Percentiles rank a stretch among this genome's conserved stretches.
phyloP scores from a whole-genome alignment of 2,113 vertebrate species.

The Mobula birostris region DNA sequence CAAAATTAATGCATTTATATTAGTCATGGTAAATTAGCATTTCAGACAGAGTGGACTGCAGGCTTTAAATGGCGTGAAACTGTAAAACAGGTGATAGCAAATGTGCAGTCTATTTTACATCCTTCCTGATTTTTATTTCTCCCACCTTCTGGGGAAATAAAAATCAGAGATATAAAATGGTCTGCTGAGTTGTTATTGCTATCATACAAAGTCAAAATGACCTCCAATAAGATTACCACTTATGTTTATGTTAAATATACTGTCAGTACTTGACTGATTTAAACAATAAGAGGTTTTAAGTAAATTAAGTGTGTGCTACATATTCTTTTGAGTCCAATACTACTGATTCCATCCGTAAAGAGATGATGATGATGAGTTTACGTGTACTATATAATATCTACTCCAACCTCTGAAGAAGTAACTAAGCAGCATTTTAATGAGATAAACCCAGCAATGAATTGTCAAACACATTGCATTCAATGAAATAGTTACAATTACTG shows the following conservation, averaged over 20 bases:
- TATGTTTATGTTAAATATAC: neutral
- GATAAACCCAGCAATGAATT: neutral
- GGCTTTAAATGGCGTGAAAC: neutral
- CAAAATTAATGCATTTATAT: neutral
- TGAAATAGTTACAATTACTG: neutral
- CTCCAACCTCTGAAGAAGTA: neutral
- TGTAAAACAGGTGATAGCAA: neutral
- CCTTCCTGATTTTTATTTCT: neutral
- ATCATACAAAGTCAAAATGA: constrained; percentile 11
- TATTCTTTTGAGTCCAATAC: neutral
- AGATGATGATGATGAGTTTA: neutral
- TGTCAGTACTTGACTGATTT: neutral
- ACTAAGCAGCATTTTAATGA: neutral
- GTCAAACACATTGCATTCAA: neutral
- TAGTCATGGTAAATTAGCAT: neutral
- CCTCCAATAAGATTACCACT: neutral
- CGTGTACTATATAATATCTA: neutral
- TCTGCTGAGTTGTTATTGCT: neutral
- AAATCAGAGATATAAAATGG: neutral
- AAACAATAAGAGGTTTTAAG: neutral
- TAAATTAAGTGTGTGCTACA: neutral
- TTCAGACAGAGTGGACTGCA: neutral
- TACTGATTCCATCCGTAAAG: neutral
- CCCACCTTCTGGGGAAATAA: neutral
- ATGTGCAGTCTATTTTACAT: neutral